phyloP scores from a whole-genome alignment of 2,797 vertebrate genomes.

The Chrysocyon brachyurus region DNA sequence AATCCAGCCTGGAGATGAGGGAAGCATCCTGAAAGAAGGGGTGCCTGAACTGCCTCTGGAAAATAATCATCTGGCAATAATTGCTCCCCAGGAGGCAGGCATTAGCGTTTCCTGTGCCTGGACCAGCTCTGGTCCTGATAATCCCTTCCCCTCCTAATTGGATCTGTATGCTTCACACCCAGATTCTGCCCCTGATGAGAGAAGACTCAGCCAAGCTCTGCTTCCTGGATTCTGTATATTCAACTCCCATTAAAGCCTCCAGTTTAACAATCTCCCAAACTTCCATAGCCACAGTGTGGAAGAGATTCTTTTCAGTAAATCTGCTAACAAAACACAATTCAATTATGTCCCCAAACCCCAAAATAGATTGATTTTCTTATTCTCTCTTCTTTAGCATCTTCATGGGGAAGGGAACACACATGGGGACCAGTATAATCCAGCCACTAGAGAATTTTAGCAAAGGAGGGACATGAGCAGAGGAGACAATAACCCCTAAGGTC shows the following conservation, averaged over 20 bases:
- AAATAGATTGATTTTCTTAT: conserved; percentile 31
- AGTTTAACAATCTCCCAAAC: conserved; percentile 6
- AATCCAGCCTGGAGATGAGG: background rate
- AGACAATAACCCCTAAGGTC: background rate
- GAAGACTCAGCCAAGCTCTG: conserved; percentile 14
- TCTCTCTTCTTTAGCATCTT: conserved; percentile 59
- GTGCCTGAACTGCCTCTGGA: background rate
- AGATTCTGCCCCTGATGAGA: conserved; percentile 49
- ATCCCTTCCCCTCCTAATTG: conserved; percentile 65
- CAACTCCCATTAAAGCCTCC: background rate
- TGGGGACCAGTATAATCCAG: background rate
- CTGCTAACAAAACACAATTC: conserved; percentile 57
- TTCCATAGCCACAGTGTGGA: background rate
- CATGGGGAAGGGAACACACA: background rate
- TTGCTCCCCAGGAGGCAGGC: conserved; percentile 33
- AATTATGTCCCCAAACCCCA: background rate
- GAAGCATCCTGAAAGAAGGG: background rate
- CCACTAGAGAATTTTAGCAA: conserved; percentile 19
- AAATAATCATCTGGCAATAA: conserved; percentile 61
- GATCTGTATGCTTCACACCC: conserved; percentile 49
- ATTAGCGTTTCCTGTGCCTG: conserved; percentile 47
- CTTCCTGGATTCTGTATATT: conserved; percentile 48
- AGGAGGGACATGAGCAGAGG: background rate
- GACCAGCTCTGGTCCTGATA: conserved; percentile 20
- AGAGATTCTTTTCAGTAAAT: conserved; percentile 55